phyloP scores from a whole-genome alignment of 2,888 invertebrate genomes.

The Labia minor region DNA sequence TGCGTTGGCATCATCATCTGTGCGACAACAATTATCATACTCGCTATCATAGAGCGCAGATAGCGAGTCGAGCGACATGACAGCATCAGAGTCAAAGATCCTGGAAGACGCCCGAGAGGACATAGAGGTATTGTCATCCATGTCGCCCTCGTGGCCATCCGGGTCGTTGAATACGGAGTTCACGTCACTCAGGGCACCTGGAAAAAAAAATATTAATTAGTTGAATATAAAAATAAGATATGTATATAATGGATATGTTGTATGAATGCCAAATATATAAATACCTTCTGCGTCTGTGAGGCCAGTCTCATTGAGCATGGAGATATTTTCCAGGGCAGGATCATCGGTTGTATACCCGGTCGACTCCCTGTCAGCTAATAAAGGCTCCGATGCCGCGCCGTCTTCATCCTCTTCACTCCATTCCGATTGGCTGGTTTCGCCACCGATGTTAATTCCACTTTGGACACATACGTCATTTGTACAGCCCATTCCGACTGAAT shows the following conservation, averaged over 20 bases:
- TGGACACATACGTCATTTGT: background rate
- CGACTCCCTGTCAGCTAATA: slow-evolving; percentile 45
- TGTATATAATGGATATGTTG: too few relatives aligned
- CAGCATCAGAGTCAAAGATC: slow-evolving; percentile 64
- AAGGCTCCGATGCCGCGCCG: slow-evolving; percentile 49
- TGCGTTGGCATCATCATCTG: slow-evolving; percentile 29
- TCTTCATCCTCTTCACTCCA: slow-evolving; percentile 61
- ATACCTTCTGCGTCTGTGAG: slow-evolving; percentile 73
- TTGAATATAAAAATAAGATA: too few relatives aligned
- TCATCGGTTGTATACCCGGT: slow-evolving; percentile 82
- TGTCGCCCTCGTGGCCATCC: slow-evolving; percentile 42
- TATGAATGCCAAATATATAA: slow-evolving; percentile 14
- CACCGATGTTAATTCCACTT: background rate
- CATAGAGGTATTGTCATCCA: slow-evolving; percentile 61
- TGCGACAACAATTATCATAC: slow-evolving; percentile 52
- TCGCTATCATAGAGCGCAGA: slow-evolving; percentile 74
- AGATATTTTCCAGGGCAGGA: slow-evolving; percentile 73
- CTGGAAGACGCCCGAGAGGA: slow-evolving; percentile 76
- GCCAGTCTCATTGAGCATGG: slow-evolving; percentile 74
- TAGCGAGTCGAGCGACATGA: slow-evolving; percentile 65
- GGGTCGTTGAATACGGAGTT: slow-evolving; percentile 66
- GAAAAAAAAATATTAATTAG: slow-evolving; percentile 23
- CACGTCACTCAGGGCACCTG: slow-evolving; percentile 70
- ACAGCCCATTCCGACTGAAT: background rate
- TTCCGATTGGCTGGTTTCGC: slow-evolving; percentile 59